Percentiles rank a stretch among this genome's conserved stretches.
Evolutionary conservation across 2,113 vertebrate species (phyloP).

Genomic region (Xiphophorus couchianus): DNA sequence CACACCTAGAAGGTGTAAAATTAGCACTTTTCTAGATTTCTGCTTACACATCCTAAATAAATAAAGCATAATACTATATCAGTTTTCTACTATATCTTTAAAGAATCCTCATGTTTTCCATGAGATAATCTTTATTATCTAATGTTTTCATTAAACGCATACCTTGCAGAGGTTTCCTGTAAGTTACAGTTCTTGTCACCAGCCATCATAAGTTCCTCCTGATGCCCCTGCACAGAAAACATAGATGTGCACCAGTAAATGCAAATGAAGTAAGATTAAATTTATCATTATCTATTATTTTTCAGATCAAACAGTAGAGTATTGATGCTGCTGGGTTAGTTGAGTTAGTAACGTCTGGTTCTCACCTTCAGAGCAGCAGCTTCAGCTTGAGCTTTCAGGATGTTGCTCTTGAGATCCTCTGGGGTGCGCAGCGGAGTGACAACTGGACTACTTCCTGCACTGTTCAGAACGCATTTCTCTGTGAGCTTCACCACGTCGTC

Average conservation of each 20-base stretch:
- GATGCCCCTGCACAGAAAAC: conserved; percentile 71
- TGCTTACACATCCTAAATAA: neutral
- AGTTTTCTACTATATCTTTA: neutral
- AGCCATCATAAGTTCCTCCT: conserved; percentile 78
- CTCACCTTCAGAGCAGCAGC: conserved; percentile 86
- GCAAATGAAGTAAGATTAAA: neutral
- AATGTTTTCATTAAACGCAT: conserved; percentile 20
- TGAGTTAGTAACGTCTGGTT: neutral
- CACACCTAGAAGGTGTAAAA: neutral
- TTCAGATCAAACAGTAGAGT: neutral
- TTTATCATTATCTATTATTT: too few relatives aligned
- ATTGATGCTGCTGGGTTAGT: neutral
- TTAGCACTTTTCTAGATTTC: neutral
- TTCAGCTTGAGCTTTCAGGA: conserved; percentile 91
- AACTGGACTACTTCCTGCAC: conserved; percentile 80
- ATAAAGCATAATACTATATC: neutral
- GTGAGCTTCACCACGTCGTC: conserved; percentile 89
- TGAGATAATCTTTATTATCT: neutral
- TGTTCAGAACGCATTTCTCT: conserved; percentile 89
- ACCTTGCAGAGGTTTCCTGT: conserved; percentile 86
- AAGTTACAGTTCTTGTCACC: conserved; percentile 83
- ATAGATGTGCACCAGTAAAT: neutral
- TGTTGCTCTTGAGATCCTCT: conserved; percentile 93
- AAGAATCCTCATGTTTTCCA: neutral
- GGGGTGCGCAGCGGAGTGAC: conserved; percentile 73